These are phyloP conservation scores for Ormyrus thymus DNA, from an alignment of 2,888 invertebrate genomes.

Conservation along the genomic window DNA sequence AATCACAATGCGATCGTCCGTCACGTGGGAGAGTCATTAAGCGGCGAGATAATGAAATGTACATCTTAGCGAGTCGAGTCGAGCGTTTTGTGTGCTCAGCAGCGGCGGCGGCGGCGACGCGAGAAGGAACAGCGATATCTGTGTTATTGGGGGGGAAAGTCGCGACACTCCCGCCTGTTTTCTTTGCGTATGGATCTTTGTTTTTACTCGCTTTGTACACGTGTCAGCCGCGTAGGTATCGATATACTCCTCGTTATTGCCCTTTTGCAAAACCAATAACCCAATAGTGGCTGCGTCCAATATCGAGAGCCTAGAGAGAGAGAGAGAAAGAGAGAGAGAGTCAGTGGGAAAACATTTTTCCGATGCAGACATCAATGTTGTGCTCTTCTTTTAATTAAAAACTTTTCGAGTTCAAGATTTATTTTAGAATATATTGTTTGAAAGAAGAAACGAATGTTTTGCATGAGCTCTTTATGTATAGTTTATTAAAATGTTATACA, in stretches of 20 bases:
- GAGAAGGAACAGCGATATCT: conserved; percentile 1
- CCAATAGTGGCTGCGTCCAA: not conserved
- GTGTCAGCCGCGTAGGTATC: conserved; percentile 57
- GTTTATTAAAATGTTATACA: too few relatives aligned
- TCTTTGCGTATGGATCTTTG: conserved; percentile 71
- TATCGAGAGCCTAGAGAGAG: not conserved
- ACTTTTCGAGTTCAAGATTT: too few relatives aligned
- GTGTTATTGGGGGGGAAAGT: not conserved
- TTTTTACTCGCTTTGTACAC: conserved; percentile 60
- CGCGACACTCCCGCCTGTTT: conserved; percentile 63
- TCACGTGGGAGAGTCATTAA: not conserved
- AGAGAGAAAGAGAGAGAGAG: too few relatives aligned
- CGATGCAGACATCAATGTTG: too few relatives aligned
- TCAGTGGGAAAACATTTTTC: too few relatives aligned
- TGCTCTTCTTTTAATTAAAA: too few relatives aligned
- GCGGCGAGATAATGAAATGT: not conserved
- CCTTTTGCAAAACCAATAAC: conserved; percentile 37
- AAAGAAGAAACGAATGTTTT: too few relatives aligned
- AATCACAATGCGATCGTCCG: too few relatives aligned
- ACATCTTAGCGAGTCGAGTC: too few relatives aligned
- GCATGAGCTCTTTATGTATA: too few relatives aligned
- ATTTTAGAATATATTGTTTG: too few relatives aligned
- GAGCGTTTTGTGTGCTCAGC: not conserved
- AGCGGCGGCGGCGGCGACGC: not conserved
- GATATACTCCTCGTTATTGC: conserved; percentile 56